Evolutionary conservation across 2,797 vertebrate species (phyloP), one percentile per base, ranked within the genome.

Genomic region (Rhinella marina): DNA sequence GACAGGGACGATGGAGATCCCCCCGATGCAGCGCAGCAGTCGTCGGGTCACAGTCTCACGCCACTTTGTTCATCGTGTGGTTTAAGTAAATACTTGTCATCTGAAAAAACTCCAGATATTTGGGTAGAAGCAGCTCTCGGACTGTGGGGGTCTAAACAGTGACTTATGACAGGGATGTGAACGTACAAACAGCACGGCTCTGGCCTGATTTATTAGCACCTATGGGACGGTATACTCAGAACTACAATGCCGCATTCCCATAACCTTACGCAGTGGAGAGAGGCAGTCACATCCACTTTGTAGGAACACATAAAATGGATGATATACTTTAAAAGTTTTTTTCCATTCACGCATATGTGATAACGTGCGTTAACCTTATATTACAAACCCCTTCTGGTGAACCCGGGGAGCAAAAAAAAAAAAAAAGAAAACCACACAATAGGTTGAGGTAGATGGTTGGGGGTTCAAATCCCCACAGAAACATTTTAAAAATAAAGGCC

Each of bases 71-170:
- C 92, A 92, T 90, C 92, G 92, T 91, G 78, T 90, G 91, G 91
- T 93, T 93, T 94, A 94, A 93, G 92, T 93, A 94, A 94, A 94
- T 93, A 94, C 88, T 93, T 94, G 91, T 93, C 92, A 93, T 93
- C 32, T 52, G 72, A 62, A 87, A 72, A 73, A 25, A 87, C 75
- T 89, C 90, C 90, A 90, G 76, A 90, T 93, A 92, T 93, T 94
- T 93, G 90, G 90, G 93, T 93, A 93, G 90, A 92, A 92, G 91
- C 90, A 91, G 92, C 92, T 94, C 92, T 90, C 89, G 93, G 93
- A 92, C 91, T 90, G 88, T 89, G 14, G 85, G 90, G 91, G 90
- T 92, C 90, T 91, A 93, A 91, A 92, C 91, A 86, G 85, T 90
- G 92, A 90, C 87, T 91, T 7, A 23, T 88, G 48, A 81, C 89